phyloP scores from a whole-genome alignment of 2,888 invertebrate species.

The Athripsodes cinereus region DNA sequence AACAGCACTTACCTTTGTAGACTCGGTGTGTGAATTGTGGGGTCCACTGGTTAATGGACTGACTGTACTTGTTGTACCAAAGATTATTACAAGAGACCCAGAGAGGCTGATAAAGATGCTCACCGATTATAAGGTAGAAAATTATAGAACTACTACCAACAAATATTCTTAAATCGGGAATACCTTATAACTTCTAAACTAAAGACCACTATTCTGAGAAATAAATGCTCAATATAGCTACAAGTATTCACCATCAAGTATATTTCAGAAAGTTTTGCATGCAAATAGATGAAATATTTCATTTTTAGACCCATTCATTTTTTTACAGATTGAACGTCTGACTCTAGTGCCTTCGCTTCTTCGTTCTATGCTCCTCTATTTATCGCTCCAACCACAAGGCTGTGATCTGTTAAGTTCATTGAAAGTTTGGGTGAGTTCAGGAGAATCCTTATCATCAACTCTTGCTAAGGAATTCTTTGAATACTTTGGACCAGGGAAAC shows the following conservation, averaged over 20 bases:
- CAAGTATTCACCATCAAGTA: too few relatives aligned
- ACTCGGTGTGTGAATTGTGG: slow-evolving; percentile 85
- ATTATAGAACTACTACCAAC: too few relatives aligned
- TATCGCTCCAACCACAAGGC: slow-evolving; percentile 54
- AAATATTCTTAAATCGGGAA: too few relatives aligned
- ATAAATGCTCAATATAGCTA: too few relatives aligned
- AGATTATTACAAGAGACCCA: slow-evolving; percentile 68
- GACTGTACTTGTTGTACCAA: slow-evolving; percentile 67
- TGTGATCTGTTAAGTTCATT: slow-evolving; percentile 49
- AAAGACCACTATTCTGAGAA: too few relatives aligned
- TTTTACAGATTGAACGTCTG: slow-evolving; percentile 63
- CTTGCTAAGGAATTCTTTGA: slow-evolving; percentile 72
- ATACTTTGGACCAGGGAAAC: slow-evolving; percentile 57
- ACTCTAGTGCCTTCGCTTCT: slow-evolving; percentile 81
- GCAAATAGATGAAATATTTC: too few relatives aligned
- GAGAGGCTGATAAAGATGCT: slow-evolving; percentile 64
- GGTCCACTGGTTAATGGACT: slow-evolving; percentile 69
- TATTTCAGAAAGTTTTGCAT: too few relatives aligned
- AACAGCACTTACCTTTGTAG: slow-evolving; percentile 87
- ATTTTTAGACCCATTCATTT: too few relatives aligned
- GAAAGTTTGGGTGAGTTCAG: slow-evolving; percentile 81
- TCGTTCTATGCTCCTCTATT: slow-evolving; percentile 69
- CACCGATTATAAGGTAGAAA: slow-evolving; percentile 62
- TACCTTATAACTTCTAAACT: too few relatives aligned
- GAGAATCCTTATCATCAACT: slow-evolving; percentile 69